A percentile compares a stretch with the other conserved stretches of the same genome.
phyloP scores from a whole-genome alignment of 1,140 invertebrate species.

The Ridgeia piscesae region DNA sequence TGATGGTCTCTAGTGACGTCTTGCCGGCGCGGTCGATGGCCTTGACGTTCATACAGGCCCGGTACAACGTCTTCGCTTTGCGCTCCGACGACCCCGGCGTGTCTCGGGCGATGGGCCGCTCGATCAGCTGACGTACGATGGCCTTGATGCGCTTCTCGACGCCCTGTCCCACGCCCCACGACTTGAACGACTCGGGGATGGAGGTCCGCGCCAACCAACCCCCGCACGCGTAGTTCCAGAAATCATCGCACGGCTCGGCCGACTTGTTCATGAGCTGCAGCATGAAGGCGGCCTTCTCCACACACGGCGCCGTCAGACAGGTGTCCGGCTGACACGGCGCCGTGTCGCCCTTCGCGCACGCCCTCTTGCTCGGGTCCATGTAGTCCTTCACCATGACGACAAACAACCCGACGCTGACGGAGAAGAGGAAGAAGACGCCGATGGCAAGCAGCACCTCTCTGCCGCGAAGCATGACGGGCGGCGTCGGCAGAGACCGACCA shows the following conservation, averaged over 20 bases:
- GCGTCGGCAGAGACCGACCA: neutral
- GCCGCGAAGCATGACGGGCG: constrained; percentile 20
- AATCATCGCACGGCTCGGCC: constrained; percentile 60
- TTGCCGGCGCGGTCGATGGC: neutral
- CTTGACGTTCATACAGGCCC: constrained; percentile 11
- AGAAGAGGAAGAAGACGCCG: constrained; percentile 26
- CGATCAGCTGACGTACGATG: neutral
- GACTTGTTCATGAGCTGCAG: constrained; percentile 48
- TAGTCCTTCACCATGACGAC: constrained; percentile 23
- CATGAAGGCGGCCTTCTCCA: constrained; percentile 15
- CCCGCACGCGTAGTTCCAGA: constrained; percentile 61
- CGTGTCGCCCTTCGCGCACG: neutral
- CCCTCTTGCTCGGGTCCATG: neutral
- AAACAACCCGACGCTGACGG: constrained; percentile 22
- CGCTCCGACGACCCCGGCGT: neutral
- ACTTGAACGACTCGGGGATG: neutral
- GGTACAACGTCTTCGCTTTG: constrained; percentile 13
- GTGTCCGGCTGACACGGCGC: neutral
- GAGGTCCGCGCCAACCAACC: neutral
- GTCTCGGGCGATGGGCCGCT: neutral
- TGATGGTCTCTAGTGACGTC: neutral
- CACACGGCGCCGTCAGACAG: neutral
- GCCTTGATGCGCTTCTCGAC: constrained; percentile 7
- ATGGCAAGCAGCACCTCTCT: constrained; percentile 29
- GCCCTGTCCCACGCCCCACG: constrained; percentile 11